Evolutionary conservation across 2,797 vertebrate species (phyloP), one percentile per base, ranked within the genome.

Genomic region (Spheniscus humboldti): DNA sequence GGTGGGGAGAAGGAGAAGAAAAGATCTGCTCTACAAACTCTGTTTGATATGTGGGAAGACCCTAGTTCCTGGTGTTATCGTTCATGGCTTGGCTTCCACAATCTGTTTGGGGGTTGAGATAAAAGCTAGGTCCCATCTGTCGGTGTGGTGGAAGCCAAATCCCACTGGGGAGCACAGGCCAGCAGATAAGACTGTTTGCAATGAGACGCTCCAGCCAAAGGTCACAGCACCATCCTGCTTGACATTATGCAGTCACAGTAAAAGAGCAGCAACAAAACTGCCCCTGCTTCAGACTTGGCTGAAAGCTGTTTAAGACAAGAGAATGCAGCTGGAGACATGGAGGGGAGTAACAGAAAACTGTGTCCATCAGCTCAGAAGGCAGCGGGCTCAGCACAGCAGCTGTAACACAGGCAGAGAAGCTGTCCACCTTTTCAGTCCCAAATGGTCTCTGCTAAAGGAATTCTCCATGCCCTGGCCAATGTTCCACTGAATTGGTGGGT

Each of bases 401-500:
- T 84, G n/a, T 80, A 52, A 68, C 25, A n/a, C 3, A 0, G 37
- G 22, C 71, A 85, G 64, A 50, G 35, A 67, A 72, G 22, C 28
- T 50, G 19, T 76, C 28, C 15, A 22, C 37, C 25, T 12, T 78
- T 86, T 82, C 77, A 66, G n/a, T 56, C 11, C 1, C 47, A 31
- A 66, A 37, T 18, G 20, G 25, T 85, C 63, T 60, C 57, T 82
- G 37, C 74, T 67, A 78, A 82, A 60, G 25, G 50, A 57, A 47
- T 7, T 72, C 25, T 84, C 77, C 24, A 4, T 76, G 57, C 20
- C 37, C 53, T 64, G 73, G 50, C 37, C 53, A 53, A 8, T 45
- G 84, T 91, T 68, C 56, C 0, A 2, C 57, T 0, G 0, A 10
- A 2, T 25, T 81, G n/a, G 37, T 92, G 37, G 22, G 13, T 86